Evolutionary conservation across 2,797 vertebrate genomes (phyloP).

Genomic region (Valencia hispanica): DNA sequence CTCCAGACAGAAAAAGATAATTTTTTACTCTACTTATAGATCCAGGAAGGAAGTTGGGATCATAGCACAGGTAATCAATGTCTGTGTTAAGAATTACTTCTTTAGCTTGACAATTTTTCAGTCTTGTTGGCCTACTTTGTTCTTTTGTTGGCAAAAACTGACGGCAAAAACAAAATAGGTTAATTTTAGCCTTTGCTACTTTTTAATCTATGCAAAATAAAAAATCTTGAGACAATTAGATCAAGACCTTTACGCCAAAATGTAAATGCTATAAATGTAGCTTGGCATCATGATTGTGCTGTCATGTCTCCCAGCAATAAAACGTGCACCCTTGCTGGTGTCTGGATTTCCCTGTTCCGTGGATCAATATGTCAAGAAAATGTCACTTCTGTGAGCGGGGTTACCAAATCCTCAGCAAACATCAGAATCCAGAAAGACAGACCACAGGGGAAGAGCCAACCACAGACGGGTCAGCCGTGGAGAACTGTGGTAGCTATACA

Average conservation of each 20-base stretch:
- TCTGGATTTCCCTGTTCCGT: constrained; percentile 52
- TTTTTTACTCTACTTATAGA: constrained; percentile 49
- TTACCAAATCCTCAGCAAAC: constrained; percentile 73
- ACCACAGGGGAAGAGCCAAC: constrained; percentile 43
- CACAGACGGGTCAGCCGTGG: constrained; percentile 46
- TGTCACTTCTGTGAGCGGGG: constrained; percentile 73
- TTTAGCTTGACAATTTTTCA: constrained; percentile 38
- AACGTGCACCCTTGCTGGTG: constrained; percentile 63
- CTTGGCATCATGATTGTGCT: constrained; percentile 27
- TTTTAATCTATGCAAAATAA: constrained; percentile 6
- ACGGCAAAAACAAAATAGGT: constrained; percentile 1
- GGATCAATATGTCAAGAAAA: constrained; percentile 81
- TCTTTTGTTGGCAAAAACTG: constrained; percentile 9
- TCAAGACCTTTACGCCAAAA: constrained; percentile 6
- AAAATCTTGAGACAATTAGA: constrained; percentile 7
- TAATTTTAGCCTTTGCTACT: constrained; percentile 4
- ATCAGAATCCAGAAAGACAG: constrained; percentile 60
- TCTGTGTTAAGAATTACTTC: constrained; percentile 47
- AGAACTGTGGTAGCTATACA: constrained; percentile 56
- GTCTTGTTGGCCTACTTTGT: constrained; percentile 14
- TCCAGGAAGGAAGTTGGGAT: constrained; percentile 26
- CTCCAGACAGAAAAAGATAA: constrained; percentile 25
- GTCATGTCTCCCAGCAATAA: constrained; percentile 57
- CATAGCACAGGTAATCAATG: constrained; percentile 52
- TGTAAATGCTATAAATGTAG: constrained; percentile 15